Evolutionary conservation across 2,888 invertebrate species (phyloP).

Genomic region (Leptothorax acervorum): DNA sequence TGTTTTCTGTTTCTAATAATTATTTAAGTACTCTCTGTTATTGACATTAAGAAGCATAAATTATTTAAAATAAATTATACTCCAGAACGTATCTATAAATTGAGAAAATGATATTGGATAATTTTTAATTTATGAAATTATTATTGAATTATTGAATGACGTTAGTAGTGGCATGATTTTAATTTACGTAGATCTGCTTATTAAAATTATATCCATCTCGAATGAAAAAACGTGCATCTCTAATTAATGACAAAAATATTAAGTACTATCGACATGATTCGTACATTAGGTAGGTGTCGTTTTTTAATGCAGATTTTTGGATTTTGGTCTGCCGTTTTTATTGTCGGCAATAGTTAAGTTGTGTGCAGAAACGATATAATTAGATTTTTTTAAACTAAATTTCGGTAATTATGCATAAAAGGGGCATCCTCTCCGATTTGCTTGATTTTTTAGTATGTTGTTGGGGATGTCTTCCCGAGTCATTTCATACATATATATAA

Average conservation of each 20-base stretch:
- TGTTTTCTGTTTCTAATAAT: neutral
- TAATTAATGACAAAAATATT: neutral
- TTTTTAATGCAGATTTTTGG: constrained; percentile 1
- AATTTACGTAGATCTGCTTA: neutral
- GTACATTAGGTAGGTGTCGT: too few relatives aligned
- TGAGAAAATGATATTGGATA: neutral
- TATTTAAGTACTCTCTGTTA: neutral
- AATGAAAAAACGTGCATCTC: neutral
- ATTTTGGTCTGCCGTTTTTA: constrained; percentile 19
- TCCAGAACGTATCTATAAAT: neutral
- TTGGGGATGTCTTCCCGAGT: too few relatives aligned
- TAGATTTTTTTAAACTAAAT: neutral
- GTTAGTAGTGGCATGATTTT: neutral
- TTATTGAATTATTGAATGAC: neutral
- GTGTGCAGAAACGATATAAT: neutral
- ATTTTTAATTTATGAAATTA: neutral
- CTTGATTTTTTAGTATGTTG: too few relatives aligned
- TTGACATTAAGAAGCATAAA: neutral
- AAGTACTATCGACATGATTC: constrained; percentile 37
- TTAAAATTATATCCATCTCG: neutral
- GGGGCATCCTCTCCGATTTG: too few relatives aligned
- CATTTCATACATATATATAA: too few relatives aligned
- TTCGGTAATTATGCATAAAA: too few relatives aligned
- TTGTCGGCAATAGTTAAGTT: neutral
- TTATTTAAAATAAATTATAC: neutral